Conservation (phyloP, 2,113 vertebrate species). For the Serilophus lunatus region DNA sequence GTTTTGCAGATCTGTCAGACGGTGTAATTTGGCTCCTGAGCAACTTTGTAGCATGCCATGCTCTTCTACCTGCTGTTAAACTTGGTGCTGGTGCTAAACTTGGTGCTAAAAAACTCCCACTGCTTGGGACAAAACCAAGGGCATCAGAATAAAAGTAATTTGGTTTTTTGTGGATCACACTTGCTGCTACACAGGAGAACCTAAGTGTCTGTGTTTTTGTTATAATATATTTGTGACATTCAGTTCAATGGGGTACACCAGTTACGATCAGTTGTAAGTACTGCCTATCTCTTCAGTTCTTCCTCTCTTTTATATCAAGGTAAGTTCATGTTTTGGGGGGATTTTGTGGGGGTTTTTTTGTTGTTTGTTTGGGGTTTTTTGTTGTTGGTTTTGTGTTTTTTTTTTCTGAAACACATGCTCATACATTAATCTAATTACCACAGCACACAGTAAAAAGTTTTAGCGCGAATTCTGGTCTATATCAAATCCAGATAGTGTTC, state of each 20-base stretch:
- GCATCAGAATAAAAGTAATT: not conserved
- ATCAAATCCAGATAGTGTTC: not conserved
- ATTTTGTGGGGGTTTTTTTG: too few species aligned
- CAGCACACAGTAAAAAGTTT: not conserved
- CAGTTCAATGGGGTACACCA: not conserved
- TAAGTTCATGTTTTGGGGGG: too few species aligned
- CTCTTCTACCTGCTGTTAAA: not conserved
- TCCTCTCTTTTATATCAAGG: not conserved
- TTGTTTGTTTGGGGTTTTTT: not conserved
- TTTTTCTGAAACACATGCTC: not conserved
- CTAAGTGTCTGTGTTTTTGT: too few species aligned
- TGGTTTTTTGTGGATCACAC: not conserved
- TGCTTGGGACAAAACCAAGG: not conserved
- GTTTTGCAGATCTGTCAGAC: not conserved
- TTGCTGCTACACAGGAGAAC: not conserved
- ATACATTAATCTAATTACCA: not conserved
- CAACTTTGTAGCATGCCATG: rapidly evolving
- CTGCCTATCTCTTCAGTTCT: not conserved
- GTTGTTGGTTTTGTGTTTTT: not conserved
- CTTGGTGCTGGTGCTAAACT: not conserved
- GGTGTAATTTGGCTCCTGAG: not conserved
- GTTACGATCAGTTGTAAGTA: not conserved
- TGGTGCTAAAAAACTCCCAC: not conserved
- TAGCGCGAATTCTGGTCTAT: not conserved
- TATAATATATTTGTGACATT: not conserved